A percentile compares a stretch with the other conserved stretches of the same genome.
Evolutionary conservation across 2,797 vertebrate genomes (phyloP).

Genomic region (Distichodus sexfasciatus): DNA sequence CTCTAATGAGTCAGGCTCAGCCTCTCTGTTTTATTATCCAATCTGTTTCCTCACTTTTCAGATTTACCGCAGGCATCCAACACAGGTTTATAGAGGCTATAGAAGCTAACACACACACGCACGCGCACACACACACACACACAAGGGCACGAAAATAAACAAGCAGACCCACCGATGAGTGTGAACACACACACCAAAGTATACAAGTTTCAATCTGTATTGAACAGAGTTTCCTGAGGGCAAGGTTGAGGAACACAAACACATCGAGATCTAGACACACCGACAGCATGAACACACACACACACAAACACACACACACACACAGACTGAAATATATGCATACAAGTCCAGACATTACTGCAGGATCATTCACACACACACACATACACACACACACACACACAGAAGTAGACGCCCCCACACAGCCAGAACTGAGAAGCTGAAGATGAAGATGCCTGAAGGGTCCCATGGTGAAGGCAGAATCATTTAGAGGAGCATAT

Average conservation of each 20-base stretch:
- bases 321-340: too few species aligned
- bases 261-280: too few species aligned
- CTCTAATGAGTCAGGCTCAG: constrained; percentile 15
- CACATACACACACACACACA: neutral
- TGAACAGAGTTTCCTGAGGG: too few species aligned
- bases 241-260: too few species aligned
- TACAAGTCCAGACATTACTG: too few species aligned
- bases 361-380: too few species aligned
- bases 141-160: neutral
- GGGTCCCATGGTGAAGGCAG: constrained; percentile 9
- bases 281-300: neutral
- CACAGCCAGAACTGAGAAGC: constrained; percentile 4
- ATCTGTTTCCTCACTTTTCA: constrained; percentile 25
- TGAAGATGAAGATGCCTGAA: constrained; percentile 25
- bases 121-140: constrained; percentile 3
- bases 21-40: constrained; percentile 31
- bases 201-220: too few species aligned
- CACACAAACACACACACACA: neutral
- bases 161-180: too few species aligned
- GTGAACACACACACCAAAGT: neutral
- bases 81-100: constrained; percentile 29
- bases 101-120: constrained; percentile 22
- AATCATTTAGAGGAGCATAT: constrained; percentile 21
- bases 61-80: constrained; percentile 35
- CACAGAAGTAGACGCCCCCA: neutral